phyloP scores from a whole-genome alignment of 2,797 vertebrate species.

The Diglossa cyanea region DNA sequence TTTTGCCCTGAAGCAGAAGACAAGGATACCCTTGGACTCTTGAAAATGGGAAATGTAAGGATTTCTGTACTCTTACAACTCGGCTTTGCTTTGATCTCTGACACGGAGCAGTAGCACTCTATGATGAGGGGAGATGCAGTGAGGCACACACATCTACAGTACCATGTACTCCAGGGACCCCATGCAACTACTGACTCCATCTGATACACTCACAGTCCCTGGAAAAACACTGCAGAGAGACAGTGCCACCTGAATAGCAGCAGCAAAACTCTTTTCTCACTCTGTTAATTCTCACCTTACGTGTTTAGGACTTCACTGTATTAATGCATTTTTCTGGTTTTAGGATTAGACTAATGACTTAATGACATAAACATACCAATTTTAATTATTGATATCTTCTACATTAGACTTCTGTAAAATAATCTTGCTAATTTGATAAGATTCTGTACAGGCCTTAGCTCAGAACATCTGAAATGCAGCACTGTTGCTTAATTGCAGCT shows the following conservation, averaged over 20 bases:
- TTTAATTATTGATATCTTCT: neutral
- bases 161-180: fast-evolving
- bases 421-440: neutral
- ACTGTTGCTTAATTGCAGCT: neutral
- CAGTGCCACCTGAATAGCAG: neutral
- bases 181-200: neutral
- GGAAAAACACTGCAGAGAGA: neutral
- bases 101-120: neutral
- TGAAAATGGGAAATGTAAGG: neutral
- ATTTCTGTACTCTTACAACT: neutral
- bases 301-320: neutral
- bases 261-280: neutral
- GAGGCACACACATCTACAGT: neutral
- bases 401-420: neutral
- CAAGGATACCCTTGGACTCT: neutral
- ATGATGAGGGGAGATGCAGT: fast-evolving
- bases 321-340: neutral
- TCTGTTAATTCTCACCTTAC: neutral
- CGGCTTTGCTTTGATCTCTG: neutral
- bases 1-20: neutral
- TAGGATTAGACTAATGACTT: neutral
- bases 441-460: neutral
- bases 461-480: neutral
- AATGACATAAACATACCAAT: neutral
- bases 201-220: neutral